phyloP scores from a whole-genome alignment of 2,113 vertebrate species.

The Sebastes schlegelii region DNA sequence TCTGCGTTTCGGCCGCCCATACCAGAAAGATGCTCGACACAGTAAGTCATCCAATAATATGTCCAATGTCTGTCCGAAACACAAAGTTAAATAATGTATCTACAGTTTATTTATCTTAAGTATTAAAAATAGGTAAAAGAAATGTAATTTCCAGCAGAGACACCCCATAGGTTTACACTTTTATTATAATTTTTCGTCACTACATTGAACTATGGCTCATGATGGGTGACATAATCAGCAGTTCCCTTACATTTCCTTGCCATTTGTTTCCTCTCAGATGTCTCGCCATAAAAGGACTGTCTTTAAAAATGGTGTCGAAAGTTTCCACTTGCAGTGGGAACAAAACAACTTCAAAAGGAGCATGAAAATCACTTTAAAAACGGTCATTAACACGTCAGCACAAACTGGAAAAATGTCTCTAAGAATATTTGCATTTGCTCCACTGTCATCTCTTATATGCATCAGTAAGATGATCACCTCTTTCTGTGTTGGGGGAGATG shows the following conservation, averaged over 20 bases:
- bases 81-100: neutral
- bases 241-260: neutral
- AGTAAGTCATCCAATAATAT: slow-evolving; percentile 81
- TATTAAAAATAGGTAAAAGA: neutral
- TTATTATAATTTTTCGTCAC: neutral
- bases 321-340: neutral
- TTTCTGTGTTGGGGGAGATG: neutral
- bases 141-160: neutral
- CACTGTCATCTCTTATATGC: neutral
- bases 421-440: slow-evolving; percentile 2
- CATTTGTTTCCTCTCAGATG: neutral
- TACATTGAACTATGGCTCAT: neutral
- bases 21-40: slow-evolving; percentile 95
- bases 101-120: neutral
- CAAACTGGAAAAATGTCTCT: neutral
- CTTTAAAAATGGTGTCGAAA: neutral
- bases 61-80: neutral
- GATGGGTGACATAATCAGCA: neutral
- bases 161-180: neutral
- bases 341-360: neutral
- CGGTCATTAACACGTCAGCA: neutral
- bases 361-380: slow-evolving; percentile 9
- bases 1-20: slow-evolving; percentile 95
- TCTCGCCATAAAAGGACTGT: neutral
- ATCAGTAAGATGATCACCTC: neutral